phyloP scores from a whole-genome alignment of 2,797 vertebrate genomes.

The Benthosema pterotum region DNA sequence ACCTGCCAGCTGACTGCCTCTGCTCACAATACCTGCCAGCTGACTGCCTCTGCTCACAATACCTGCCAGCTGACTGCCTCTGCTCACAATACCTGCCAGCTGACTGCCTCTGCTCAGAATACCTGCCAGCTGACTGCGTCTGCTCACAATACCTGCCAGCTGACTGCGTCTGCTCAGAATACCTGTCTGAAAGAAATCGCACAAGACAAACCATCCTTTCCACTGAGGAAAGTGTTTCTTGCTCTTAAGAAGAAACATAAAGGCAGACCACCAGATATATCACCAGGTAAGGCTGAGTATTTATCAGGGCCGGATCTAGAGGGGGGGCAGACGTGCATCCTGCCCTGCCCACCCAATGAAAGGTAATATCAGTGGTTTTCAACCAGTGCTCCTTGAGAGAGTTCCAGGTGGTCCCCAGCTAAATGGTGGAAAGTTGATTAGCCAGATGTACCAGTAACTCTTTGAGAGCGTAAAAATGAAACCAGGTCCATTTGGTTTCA shows the following conservation, averaged over 20 bases:
- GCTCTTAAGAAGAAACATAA: constrained; percentile 76
- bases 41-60: too few relatives aligned
- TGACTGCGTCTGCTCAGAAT: constrained; percentile 67
- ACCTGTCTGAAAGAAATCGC: constrained; percentile 81
- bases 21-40: constrained; percentile 68
- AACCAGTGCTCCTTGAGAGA: too few relatives aligned
- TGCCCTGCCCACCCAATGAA: too few relatives aligned
- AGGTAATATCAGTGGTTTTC: too few relatives aligned
- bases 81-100: constrained; percentile 66
- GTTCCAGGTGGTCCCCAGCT: too few relatives aligned
- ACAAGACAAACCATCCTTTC: constrained; percentile 82
- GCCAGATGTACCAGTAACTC: too few relatives aligned
- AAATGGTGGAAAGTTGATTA: too few relatives aligned
- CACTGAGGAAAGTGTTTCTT: constrained; percentile 78
- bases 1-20: constrained; percentile 62
- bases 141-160: constrained; percentile 60
- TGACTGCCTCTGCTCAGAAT: constrained; percentile 67
- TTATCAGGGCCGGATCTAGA: too few relatives aligned
- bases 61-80: constrained; percentile 62
- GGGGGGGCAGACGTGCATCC: too few relatives aligned
- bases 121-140: constrained; percentile 67
- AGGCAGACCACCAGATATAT: constrained; percentile 37
- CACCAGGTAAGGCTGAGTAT: constrained; percentile 73
- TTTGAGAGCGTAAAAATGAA: too few relatives aligned
- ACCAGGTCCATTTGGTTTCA: too few relatives aligned